Base-by-base conservation (phyloP, 2,113 vertebrate species). In the Bombycilla garrulus region DNA sequence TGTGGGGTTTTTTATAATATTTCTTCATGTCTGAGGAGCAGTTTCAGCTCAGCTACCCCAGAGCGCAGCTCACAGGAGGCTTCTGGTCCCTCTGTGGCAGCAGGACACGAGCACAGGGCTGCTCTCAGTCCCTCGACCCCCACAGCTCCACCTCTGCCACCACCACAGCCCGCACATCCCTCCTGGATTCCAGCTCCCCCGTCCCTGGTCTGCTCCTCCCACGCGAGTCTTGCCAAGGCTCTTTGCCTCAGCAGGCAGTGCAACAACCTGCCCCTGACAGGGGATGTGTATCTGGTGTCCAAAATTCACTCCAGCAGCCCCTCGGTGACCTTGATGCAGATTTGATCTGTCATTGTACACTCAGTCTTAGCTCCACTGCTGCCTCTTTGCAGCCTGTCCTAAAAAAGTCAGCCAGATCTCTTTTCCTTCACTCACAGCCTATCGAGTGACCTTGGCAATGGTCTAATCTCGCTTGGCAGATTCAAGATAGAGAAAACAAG, bases 401-500 rank as follows among this genome's bases (percentile, higher is more conserved):
- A 31, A 92, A 96, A 95, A 93, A 96, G 91, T 72, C 95, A 95
- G 73, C 86, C 72, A 96, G 96, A 88, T 95, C 50, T 51, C 93
- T 94, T 88, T 94, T 28, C 95, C 88, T 97, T 97, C 97, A 62
- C 88, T 97, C 47, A 35, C 89, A 31, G 56, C 74, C 8, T 95
- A 96, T 94, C 72, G 95, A 97, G 95, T 97, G 98, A 98, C 98
- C 98, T 98, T 98, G 97, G 97, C 96, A 97, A 96, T 66, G 69
- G 93, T 29, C 97, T 98, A 97, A 98, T 98, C 97, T 98, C 90
- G 97, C 97, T 78, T 97, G 97, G 97, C 97, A 98, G 97, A 97
- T 97, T 97, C 94, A 92, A 98, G 97, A 97, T 97, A 97, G 96
- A 98, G 97, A 98, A 98, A 98, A 98, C 97, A 98, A 98, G 97